Evolutionary conservation across 2,888 invertebrate genomes (phyloP).

Genomic region (Lithodes maja): DNA sequence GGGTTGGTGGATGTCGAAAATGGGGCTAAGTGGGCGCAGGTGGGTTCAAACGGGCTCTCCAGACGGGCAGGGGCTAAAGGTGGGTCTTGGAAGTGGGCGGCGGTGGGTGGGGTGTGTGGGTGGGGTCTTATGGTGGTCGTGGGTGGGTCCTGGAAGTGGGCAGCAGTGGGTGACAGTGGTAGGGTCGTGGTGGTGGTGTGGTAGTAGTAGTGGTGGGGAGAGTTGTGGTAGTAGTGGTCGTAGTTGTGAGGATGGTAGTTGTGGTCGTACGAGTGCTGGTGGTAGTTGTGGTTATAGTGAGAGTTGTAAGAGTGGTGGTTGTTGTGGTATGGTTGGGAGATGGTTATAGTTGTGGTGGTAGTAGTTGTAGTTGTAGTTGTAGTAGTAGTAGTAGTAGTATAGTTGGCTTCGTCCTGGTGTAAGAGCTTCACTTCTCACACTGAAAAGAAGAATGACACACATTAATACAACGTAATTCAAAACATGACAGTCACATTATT

Average conservation of each 20-base stretch:
- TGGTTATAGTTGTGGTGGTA: background rate
- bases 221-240: background rate
- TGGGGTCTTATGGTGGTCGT: constrained; percentile 28
- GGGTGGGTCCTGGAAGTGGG: constrained; percentile 30
- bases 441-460: no score
- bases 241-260: background rate
- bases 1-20: background rate
- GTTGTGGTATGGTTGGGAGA: background rate
- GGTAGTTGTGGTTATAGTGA: background rate
- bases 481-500: no score
- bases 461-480: no score
- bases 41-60: background rate
- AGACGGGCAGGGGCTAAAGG: background rate
- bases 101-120: background rate
- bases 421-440: no score
- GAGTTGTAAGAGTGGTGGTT: constrained; percentile 6
- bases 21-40: background rate
- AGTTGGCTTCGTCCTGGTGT: no score
- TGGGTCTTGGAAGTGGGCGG: constrained; percentile 1
- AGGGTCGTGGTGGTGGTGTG: constrained; percentile 32
- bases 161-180: constrained; percentile 9
- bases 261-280: background rate
- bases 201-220: background rate
- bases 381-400: constrained; percentile 1
- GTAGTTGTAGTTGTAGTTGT: background rate